phyloP scores from a whole-genome alignment of 2,113 vertebrate genomes.

The Synodontis membranacea region DNA sequence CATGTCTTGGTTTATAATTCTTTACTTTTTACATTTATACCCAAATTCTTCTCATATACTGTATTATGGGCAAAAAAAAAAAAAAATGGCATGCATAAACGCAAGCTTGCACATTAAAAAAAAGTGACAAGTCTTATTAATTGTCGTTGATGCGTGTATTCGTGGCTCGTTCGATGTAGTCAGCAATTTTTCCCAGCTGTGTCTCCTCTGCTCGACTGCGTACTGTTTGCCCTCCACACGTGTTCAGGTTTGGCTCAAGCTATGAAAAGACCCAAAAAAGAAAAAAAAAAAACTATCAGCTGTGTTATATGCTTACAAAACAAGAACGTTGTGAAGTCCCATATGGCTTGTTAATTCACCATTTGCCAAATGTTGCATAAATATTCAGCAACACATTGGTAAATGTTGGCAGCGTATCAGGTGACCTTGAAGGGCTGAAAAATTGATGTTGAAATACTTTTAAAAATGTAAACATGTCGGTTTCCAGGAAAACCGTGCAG shows the following conservation, averaged over 20 bases:
- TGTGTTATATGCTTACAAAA: conserved; percentile 45
- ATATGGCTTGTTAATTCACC: conserved; percentile 42
- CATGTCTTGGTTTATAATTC: not conserved
- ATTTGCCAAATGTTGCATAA: conserved; percentile 30
- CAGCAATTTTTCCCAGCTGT: conserved; percentile 50
- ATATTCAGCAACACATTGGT: not conserved
- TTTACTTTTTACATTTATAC: not conserved
- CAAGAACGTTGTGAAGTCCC: conserved; percentile 30
- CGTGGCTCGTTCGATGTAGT: conserved; percentile 6
- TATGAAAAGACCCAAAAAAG: not conserved
- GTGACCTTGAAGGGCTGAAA: conserved; percentile 22
- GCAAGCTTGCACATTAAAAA: not conserved
- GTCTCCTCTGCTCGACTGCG: conserved; percentile 46
- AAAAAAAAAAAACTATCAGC: not conserved
- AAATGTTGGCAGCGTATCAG: not conserved
- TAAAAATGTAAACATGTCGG: no score
- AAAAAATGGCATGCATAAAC: not conserved
- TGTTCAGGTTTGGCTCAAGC: conserved; percentile 39
- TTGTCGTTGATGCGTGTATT: conserved; percentile 3
- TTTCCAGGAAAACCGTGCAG: not conserved
- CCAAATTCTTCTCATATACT: not conserved
- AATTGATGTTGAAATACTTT: not conserved
- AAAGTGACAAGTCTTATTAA: conserved; percentile 20
- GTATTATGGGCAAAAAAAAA: not conserved
- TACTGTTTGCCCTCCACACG: conserved; percentile 53